Conservation (phyloP, 2,888 invertebrate species). For the Troides helena region DNA sequence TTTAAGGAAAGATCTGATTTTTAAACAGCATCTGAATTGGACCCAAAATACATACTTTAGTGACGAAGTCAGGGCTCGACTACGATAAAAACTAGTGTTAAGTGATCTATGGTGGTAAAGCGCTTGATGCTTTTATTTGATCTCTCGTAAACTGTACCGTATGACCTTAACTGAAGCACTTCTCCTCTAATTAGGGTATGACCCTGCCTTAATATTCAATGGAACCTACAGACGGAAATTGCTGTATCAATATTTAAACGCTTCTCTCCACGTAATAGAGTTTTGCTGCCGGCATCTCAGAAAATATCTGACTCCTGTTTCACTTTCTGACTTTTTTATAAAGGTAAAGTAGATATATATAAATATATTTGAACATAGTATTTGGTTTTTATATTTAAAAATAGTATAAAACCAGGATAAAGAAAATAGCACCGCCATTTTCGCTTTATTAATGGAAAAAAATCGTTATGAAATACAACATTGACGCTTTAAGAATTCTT, state of each 20-base stretch:
- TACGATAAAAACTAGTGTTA: neutral
- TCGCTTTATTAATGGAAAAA: no score
- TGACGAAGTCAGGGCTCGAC: no score
- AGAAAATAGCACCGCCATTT: neutral
- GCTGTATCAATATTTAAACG: slow-evolving; percentile 64
- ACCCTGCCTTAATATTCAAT: slow-evolving; percentile 36
- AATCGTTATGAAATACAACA: no score
- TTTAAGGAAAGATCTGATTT: no score
- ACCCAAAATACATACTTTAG: no score
- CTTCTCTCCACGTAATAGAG: slow-evolving; percentile 26
- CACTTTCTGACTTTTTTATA: slow-evolving; percentile 6
- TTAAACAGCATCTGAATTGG: no score
- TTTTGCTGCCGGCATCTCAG: slow-evolving; percentile 29
- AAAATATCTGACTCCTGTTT: slow-evolving; percentile 16
- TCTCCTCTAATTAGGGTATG: slow-evolving; percentile 34
- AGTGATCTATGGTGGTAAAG: neutral
- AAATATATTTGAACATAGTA: neutral
- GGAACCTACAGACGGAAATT: slow-evolving; percentile 51
- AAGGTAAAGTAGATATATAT: slow-evolving; percentile 1
- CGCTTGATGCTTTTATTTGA: neutral
- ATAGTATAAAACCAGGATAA: neutral
- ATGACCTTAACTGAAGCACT: slow-evolving; percentile 5
- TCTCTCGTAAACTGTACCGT: neutral
- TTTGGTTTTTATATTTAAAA: neutral
- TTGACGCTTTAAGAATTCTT: no score